These are phyloP conservation scores for Polyodon spathula DNA, from an alignment of 2,113 vertebrate genomes.

Conservation along the genomic window DNA sequence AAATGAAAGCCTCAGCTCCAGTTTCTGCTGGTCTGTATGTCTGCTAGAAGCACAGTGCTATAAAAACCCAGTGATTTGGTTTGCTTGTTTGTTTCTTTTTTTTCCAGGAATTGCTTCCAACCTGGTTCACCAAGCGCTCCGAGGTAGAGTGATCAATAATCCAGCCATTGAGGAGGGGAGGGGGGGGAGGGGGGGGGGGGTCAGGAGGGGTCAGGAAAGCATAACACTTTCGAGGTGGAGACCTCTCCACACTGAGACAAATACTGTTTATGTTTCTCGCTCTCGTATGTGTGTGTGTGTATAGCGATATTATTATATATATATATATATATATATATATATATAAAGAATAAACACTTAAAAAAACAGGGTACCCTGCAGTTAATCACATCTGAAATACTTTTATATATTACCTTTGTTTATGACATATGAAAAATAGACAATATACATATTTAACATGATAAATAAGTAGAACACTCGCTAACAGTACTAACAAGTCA, in stretches of 20 bases:
- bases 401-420: conserved; percentile 28
- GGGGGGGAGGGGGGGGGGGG: conserved; percentile 12
- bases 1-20: not conserved
- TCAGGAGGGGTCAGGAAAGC: conserved; percentile 1
- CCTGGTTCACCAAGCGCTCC: conserved; percentile 9
- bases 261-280: too few species aligned
- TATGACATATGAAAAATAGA: conserved; percentile 19
- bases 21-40: conserved; percentile 30
- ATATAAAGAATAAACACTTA: conserved; percentile 28
- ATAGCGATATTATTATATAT: not conserved
- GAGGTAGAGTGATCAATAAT: conserved; percentile 14
- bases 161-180: conserved; percentile 6
- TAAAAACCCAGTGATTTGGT: conserved; percentile 27
- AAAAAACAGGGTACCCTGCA: conserved; percentile 28
- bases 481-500: not conserved
- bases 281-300: conserved; percentile 29
- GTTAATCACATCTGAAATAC: conserved; percentile 32
- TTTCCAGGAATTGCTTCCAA: conserved; percentile 1
- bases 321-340: not conserved
- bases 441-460: conserved; percentile 5
- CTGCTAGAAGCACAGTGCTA: conserved; percentile 38
- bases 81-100: conserved; percentile 9
- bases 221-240: conserved; percentile 15
- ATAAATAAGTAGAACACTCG: conserved; percentile 20
- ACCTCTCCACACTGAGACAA: conserved; percentile 20